These are phyloP conservation scores for Callochromis pleurospilus DNA, from an alignment of 2,113 vertebrate genomes.

Conservation along the genomic window DNA sequence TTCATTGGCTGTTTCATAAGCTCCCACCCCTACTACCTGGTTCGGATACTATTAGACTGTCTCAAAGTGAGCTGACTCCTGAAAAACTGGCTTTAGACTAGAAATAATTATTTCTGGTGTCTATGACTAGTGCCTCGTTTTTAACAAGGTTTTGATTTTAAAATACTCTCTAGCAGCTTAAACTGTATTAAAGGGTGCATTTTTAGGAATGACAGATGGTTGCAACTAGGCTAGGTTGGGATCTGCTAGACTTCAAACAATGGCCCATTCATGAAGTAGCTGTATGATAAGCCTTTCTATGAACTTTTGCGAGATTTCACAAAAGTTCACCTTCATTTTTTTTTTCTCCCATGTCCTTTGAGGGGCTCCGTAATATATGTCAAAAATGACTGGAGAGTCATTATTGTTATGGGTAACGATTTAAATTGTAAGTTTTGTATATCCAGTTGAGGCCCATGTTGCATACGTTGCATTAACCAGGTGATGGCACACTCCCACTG, in stretches of 20 bases:
- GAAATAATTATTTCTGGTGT: neutral
- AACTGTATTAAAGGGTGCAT: neutral
- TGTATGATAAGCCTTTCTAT: neutral
- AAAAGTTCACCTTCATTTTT: neutral
- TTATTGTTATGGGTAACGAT: neutral
- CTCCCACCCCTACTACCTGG: neutral
- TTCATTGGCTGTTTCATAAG: neutral
- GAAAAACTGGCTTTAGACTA: neutral
- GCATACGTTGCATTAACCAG: neutral
- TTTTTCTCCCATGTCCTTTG: neutral
- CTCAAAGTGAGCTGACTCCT: neutral
- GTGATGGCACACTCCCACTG: neutral
- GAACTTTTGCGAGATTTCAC: accelerated
- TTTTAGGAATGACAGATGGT: neutral
- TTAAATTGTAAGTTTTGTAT: neutral
- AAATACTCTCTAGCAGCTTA: neutral
- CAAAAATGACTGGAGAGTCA: neutral
- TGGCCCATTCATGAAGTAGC: neutral
- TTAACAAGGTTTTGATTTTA: neutral
- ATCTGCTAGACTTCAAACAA: neutral
- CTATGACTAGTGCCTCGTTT: neutral
- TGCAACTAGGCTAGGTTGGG: neutral
- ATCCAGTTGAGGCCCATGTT: neutral
- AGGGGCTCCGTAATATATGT: neutral
- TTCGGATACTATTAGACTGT: neutral